A percentile compares a stretch with the other conserved stretches of the same genome.
Evolutionary conservation across 2,888 invertebrate species (phyloP).

Genomic region (Epinotia demarniana): DNA sequence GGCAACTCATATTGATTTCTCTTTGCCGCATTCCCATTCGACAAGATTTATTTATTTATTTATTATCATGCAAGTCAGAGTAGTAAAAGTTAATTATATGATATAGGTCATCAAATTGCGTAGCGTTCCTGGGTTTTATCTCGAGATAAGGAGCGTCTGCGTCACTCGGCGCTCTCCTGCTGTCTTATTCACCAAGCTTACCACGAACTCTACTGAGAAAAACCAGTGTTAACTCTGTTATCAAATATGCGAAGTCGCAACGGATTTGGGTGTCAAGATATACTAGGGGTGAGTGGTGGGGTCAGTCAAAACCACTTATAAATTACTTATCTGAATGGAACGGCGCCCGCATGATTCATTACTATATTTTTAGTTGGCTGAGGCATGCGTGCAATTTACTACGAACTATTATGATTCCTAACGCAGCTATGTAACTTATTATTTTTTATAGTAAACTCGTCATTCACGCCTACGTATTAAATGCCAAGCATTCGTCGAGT

Average conservation of each 20-base stretch:
- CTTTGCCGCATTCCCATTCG: not conserved
- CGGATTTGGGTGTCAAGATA: not conserved
- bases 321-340: slow-evolving; percentile 62
- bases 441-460: slow-evolving; percentile 39
- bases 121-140: slow-evolving; percentile 52
- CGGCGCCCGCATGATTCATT: slow-evolving; percentile 66
- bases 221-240: not conserved
- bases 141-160: slow-evolving; percentile 63
- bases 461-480: slow-evolving; percentile 28
- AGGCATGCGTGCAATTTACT: slow-evolving; percentile 72
- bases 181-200: not conserved
- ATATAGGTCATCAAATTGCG: slow-evolving; percentile 30
- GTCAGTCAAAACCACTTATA: not conserved
- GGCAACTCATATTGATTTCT: not conserved
- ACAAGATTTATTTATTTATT: not conserved
- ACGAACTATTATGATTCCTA: slow-evolving; percentile 70
- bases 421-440: slow-evolving; percentile 55
- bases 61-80: not conserved
- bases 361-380: slow-evolving; percentile 70
- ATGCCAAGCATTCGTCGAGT: slow-evolving; percentile 32
- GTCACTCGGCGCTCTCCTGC: slow-evolving; percentile 61
- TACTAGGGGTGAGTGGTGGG: not conserved
- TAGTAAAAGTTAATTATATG: slow-evolving; percentile 10
- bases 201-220: not conserved
- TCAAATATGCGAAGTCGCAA: not conserved